Percentiles rank a stretch among this genome's conserved stretches.
Conservation (phyloP, 2,797 vertebrate genomes). For the Arnoldichthys spilopterus region DNA sequence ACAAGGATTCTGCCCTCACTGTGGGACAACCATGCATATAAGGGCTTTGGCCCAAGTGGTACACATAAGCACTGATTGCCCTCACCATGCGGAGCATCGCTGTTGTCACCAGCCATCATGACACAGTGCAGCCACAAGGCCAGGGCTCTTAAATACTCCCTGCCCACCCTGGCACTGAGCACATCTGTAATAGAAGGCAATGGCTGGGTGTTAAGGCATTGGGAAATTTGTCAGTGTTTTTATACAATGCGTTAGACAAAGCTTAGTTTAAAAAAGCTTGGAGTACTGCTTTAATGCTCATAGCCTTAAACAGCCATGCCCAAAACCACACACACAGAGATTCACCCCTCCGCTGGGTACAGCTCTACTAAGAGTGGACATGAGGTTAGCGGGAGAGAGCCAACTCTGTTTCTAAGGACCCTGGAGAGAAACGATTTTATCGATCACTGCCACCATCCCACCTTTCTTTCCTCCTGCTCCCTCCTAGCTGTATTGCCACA, state of each 20-base stretch:
- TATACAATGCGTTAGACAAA: background rate
- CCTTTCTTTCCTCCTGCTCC: conserved; percentile 41
- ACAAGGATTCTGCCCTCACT: too few species aligned
- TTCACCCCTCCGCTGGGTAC: background rate
- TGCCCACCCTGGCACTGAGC: too few species aligned
- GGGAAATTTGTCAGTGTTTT: too few species aligned
- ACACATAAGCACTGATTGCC: too few species aligned
- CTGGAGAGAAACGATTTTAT: conserved; percentile 46
- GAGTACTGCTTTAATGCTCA: background rate
- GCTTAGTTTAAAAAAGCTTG: background rate
- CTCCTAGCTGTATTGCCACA: conserved; percentile 17
- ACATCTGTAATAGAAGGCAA: too few species aligned
- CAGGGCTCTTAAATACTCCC: too few species aligned
- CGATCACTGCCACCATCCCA: conserved; percentile 49
- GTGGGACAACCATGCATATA: too few species aligned
- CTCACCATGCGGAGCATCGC: too few species aligned
- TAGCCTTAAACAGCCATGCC: conserved; percentile 14
- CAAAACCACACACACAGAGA: conserved; percentile 22
- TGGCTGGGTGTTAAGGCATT: too few species aligned
- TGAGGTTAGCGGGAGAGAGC: background rate
- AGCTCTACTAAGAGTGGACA: conserved; percentile 1
- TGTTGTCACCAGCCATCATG: too few species aligned
- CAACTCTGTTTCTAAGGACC: conserved; percentile 10
- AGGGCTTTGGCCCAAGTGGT: too few species aligned
- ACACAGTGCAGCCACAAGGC: too few species aligned